phyloP scores from a whole-genome alignment of 2,113 vertebrate genomes.

The Oryzias celebensis region DNA sequence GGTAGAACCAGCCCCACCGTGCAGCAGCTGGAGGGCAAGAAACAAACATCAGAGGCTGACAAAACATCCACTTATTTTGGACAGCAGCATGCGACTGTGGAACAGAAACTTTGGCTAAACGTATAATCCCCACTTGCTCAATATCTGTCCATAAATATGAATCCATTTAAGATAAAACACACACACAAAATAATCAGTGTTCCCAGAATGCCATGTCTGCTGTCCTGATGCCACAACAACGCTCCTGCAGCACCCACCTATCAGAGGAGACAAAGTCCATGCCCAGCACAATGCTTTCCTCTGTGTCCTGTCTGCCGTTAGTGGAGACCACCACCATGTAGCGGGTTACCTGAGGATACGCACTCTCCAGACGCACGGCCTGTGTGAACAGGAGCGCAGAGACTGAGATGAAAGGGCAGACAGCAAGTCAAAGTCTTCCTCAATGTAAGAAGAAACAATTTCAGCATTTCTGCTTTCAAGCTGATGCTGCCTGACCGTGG shows the following conservation, averaged over 20 bases:
- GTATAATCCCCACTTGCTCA: too few relatives aligned
- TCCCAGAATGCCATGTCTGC: neutral
- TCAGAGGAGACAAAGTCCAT: slow-evolving; percentile 94
- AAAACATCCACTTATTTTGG: too few relatives aligned
- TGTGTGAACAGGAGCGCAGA: slow-evolving; percentile 38
- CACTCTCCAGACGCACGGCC: slow-evolving; percentile 96
- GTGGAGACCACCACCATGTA: slow-evolving; percentile 99
- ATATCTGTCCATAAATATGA: too few relatives aligned
- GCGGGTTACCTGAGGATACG: slow-evolving; percentile 88
- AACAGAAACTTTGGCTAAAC: too few relatives aligned
- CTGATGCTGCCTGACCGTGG: too few relatives aligned
- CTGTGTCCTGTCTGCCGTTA: slow-evolving; percentile 93
- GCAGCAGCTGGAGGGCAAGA: slow-evolving; percentile 80
- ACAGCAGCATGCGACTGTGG: too few relatives aligned
- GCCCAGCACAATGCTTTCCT: slow-evolving; percentile 96
- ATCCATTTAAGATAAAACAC: too few relatives aligned
- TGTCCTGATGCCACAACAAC: neutral
- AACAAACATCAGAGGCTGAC: neutral
- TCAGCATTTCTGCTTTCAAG: too few relatives aligned
- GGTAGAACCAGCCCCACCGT: slow-evolving; percentile 94
- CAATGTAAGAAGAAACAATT: too few relatives aligned
- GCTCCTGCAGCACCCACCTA: slow-evolving; percentile 75
- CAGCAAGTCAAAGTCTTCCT: neutral
- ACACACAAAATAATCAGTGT: too few relatives aligned
- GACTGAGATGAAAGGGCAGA: neutral